These are phyloP conservation scores for Macroglossus sobrinus DNA, from an alignment of 2,113 vertebrate species.

Conservation along the genomic window DNA sequence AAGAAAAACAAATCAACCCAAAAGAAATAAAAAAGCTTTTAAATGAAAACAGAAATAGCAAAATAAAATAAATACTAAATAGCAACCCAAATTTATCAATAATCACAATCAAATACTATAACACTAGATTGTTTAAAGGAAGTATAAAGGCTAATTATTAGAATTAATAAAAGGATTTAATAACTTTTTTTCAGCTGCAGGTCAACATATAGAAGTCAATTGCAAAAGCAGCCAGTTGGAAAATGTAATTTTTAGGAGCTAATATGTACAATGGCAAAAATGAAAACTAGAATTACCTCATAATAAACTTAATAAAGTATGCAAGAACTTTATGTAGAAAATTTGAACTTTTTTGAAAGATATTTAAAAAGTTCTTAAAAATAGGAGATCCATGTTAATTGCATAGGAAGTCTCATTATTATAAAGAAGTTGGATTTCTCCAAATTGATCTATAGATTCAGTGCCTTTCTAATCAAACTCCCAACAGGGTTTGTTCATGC, in stretches of 20 bases:
- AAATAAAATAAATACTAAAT: not conserved
- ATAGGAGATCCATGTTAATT: not conserved
- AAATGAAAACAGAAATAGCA: not conserved
- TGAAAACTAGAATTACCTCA: not conserved
- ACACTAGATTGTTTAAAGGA: not conserved
- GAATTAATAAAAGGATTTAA: not conserved
- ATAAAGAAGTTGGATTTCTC: not conserved
- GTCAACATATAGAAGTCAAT: not conserved
- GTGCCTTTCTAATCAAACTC: not conserved
- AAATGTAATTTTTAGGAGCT: conserved; percentile 18
- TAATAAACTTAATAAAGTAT: not conserved
- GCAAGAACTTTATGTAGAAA: not conserved
- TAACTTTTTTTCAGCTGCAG: not conserved
- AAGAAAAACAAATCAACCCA: not conserved
- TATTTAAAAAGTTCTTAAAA: not conserved
- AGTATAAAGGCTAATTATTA: not conserved
- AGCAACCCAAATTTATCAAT: not conserved
- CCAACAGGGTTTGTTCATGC: not conserved
- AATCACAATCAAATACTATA: not conserved
- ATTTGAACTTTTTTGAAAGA: not conserved
- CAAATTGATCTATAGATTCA: not conserved
- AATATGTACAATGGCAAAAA: not conserved
- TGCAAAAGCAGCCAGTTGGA: not conserved
- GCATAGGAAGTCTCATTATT: not conserved
- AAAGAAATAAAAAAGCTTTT: not conserved